phyloP scores from a whole-genome alignment of 2,888 invertebrate genomes.

The Lutraria lutraria region DNA sequence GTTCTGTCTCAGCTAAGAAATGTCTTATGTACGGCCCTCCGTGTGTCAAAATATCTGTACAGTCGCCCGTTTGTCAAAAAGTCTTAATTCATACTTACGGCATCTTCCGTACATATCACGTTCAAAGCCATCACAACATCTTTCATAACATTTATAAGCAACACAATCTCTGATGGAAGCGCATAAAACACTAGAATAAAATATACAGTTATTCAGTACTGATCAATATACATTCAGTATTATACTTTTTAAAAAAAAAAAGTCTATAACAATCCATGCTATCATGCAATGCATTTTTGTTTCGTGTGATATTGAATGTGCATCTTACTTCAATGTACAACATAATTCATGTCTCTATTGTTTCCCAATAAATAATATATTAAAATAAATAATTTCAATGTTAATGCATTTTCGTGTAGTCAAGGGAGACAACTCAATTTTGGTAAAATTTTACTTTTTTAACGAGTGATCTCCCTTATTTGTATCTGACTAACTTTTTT shows the following conservation, averaged over 20 bases:
- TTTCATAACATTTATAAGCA: constrained; percentile 22
- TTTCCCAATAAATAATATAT: no score
- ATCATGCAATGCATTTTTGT: neutral
- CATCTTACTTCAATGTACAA: neutral
- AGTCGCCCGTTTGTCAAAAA: no score
- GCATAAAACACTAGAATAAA: constrained; percentile 9
- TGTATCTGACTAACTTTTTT: no score
- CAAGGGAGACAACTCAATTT: no score
- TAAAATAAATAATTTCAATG: no score
- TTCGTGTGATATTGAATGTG: neutral
- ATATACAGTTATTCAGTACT: neutral
- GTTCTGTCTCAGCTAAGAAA: no score
- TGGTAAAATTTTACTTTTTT: no score
- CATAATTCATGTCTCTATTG: neutral
- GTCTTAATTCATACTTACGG: constrained; percentile 22
- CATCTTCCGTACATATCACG: constrained; percentile 29
- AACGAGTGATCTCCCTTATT: no score
- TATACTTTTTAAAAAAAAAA: neutral
- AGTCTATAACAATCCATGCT: no score
- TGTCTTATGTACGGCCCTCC: no score
- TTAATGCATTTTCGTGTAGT: no score
- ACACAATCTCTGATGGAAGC: neutral
- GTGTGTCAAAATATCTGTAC: no score
- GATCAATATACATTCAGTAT: neutral
- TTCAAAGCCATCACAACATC: constrained; percentile 42